A percentile compares a stretch with the other conserved stretches of the same genome.
Evolutionary conservation across 2,113 vertebrate species (phyloP).

Genomic region (Tachysurus vachellii): DNA sequence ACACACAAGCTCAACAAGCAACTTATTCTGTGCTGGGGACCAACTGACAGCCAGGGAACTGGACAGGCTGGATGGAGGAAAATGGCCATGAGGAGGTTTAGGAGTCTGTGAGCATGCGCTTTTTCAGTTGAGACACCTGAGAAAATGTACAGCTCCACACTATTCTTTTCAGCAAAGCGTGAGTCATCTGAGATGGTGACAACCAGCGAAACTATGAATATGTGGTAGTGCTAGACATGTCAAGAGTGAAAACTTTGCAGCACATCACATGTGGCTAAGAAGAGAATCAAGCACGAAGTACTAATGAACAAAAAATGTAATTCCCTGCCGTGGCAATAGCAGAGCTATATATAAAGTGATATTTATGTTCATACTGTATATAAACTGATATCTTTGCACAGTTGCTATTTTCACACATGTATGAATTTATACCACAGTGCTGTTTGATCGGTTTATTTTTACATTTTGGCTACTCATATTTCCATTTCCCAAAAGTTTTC

Average conservation of each 20-base stretch:
- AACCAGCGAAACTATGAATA: slow-evolving; percentile 26
- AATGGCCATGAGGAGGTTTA: slow-evolving; percentile 30
- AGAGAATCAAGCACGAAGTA: slow-evolving; percentile 1
- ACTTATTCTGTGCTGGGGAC: slow-evolving; percentile 40
- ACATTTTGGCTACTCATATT: background rate
- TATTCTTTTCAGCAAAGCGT: background rate
- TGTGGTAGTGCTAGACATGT: slow-evolving; percentile 24
- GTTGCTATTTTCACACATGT: background rate
- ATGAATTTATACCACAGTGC: background rate
- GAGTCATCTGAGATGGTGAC: slow-evolving; percentile 27
- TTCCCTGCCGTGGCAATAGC: background rate
- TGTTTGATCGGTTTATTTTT: background rate
- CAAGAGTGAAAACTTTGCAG: background rate
- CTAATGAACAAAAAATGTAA: background rate
- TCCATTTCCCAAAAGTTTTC: background rate
- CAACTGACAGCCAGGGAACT: slow-evolving; percentile 44
- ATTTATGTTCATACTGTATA: background rate
- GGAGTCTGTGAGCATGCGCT: slow-evolving; percentile 22
- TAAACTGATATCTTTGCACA: background rate
- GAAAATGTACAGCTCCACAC: background rate
- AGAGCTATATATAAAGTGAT: background rate
- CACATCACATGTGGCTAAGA: slow-evolving; percentile 12
- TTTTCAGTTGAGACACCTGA: slow-evolving; percentile 15
- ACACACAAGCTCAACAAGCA: slow-evolving; percentile 37
- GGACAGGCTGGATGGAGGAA: slow-evolving; percentile 30